Evolutionary conservation across 2,113 vertebrate species (phyloP).

Genomic region (Eolophus roseicapilla): DNA sequence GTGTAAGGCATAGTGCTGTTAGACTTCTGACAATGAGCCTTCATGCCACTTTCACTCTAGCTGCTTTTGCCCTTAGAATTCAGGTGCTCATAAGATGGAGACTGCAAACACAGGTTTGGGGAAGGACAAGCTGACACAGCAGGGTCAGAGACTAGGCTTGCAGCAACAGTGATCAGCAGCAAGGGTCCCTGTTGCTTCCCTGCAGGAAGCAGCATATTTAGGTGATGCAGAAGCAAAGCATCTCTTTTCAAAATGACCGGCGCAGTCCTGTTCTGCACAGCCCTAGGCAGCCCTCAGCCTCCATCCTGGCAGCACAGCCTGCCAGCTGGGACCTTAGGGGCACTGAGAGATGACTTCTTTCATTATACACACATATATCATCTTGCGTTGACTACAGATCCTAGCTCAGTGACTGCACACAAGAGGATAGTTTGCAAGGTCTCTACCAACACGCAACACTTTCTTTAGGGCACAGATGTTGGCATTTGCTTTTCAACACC

Average conservation of each 20-base stretch:
- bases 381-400: neutral
- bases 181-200: neutral
- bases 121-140: neutral
- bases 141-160: neutral
- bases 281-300: neutral
- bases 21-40: rapidly evolving
- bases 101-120: rapidly evolving
- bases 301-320: neutral
- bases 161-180: neutral
- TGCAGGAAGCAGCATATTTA: neutral
- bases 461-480: slow-evolving; percentile 63
- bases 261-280: neutral
- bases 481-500: slow-evolving; percentile 68
- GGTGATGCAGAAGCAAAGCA: neutral
- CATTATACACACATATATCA: neutral
- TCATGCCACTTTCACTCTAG: rapidly evolving
- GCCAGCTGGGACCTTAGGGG: neutral
- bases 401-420: neutral
- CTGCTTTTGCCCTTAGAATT: neutral
- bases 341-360: neutral
- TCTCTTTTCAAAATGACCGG: neutral
- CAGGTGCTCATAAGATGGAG: rapidly evolving
- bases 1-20: rapidly evolving
- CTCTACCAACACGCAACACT: neutral
- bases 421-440: neutral